Conservation (phyloP, 2,888 invertebrate species). For the Yponomeuta malinellus region DNA sequence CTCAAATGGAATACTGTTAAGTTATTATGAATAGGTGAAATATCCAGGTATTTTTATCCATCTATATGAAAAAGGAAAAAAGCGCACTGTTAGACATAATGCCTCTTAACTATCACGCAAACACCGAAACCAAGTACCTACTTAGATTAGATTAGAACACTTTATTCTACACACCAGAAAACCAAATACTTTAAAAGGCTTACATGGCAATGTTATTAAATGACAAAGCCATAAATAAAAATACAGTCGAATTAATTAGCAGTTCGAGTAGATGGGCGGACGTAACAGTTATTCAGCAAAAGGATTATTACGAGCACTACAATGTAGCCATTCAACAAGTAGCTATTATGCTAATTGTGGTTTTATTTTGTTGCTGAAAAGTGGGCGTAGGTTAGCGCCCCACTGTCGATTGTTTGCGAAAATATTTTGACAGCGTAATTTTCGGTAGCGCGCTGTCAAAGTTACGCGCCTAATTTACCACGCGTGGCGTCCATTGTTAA, state of each 20-base stretch:
- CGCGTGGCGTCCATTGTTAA: slow-evolving; percentile 51
- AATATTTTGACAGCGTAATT: slow-evolving; percentile 74
- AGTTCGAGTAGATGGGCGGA: background rate
- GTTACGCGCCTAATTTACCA: slow-evolving; percentile 58
- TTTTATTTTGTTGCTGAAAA: slow-evolving; percentile 64
- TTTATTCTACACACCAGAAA: too few relatives aligned
- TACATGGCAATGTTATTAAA: too few relatives aligned
- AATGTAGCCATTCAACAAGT: slow-evolving; percentile 27
- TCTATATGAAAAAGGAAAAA: too few relatives aligned
- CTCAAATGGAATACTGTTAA: too few relatives aligned
- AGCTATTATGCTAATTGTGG: slow-evolving; percentile 74
- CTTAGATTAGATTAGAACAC: too few relatives aligned
- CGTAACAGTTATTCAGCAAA: background rate
- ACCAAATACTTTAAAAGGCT: too few relatives aligned
- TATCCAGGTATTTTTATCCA: too few relatives aligned
- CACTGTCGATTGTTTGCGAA: slow-evolving; percentile 65
- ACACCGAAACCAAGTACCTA: too few relatives aligned
- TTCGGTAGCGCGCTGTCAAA: slow-evolving; percentile 58
- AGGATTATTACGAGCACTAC: background rate
- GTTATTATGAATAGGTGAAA: too few relatives aligned
- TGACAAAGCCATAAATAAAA: background rate
- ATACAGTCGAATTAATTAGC: background rate
- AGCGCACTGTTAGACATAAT: too few relatives aligned
- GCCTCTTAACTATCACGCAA: too few relatives aligned
- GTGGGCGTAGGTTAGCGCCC: slow-evolving; percentile 44